Conservation (phyloP, 2,888 invertebrate species). For the Megalurothrips usitatus region DNA sequence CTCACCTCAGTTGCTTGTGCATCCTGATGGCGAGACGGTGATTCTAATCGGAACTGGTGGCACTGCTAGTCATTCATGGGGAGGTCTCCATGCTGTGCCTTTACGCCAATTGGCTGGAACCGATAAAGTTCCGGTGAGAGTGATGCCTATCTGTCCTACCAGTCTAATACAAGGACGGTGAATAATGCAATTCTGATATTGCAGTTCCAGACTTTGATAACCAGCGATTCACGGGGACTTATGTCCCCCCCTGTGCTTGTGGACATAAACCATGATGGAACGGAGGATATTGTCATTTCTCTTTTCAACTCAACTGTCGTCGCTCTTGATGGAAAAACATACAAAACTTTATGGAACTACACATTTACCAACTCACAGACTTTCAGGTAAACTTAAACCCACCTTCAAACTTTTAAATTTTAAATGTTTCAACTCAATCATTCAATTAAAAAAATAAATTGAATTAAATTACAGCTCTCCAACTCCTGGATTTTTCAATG, state of each 20-base stretch:
- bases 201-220: slow-evolving; percentile 42
- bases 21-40: slow-evolving; percentile 57
- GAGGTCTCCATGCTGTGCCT: slow-evolving; percentile 63
- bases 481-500: slow-evolving; percentile 72
- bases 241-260: slow-evolving; percentile 62
- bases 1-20: slow-evolving; percentile 62
- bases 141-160: slow-evolving; percentile 32
- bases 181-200: slow-evolving; percentile 35
- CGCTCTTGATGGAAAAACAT: slow-evolving; percentile 66
- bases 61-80: slow-evolving; percentile 56
- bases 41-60: slow-evolving; percentile 71
- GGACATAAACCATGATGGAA: slow-evolving; percentile 66
- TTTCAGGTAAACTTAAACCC: slow-evolving; percentile 49
- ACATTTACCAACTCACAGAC: slow-evolving; percentile 63
- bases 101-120: slow-evolving; percentile 54
- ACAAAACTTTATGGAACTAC: slow-evolving; percentile 67
- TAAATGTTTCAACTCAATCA: too few species aligned
- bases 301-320: slow-evolving; percentile 67
- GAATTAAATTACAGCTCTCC: slow-evolving; percentile 55
- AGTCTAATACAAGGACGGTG: slow-evolving; percentile 29
- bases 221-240: slow-evolving; percentile 49
- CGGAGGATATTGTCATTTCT: slow-evolving; percentile 67
- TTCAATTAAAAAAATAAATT: slow-evolving; percentile 6
- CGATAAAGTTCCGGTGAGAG: slow-evolving; percentile 44
- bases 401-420: not conserved